These are phyloP conservation scores for Penaeus chinensis DNA, from an alignment of 1,140 invertebrate species.

Conservation along the genomic window DNA sequence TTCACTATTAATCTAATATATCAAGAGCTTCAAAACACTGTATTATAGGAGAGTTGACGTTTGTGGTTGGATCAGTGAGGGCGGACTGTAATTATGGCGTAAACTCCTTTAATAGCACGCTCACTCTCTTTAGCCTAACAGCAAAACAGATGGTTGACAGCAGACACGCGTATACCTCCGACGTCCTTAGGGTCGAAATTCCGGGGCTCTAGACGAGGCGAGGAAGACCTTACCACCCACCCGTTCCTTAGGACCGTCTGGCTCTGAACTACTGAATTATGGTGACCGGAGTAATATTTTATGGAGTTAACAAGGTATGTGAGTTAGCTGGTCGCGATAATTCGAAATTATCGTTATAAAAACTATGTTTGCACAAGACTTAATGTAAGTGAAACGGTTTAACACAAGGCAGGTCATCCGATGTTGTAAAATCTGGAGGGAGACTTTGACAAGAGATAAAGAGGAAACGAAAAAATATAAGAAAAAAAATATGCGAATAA, in stretches of 20 bases:
- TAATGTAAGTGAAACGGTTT: too few relatives aligned
- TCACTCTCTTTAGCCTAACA: slow-evolving; percentile 55
- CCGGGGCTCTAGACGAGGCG: neutral
- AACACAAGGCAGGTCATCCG: too few relatives aligned
- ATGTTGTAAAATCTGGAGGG: too few relatives aligned
- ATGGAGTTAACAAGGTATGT: slow-evolving; percentile 48
- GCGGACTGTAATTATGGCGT: slow-evolving; percentile 46
- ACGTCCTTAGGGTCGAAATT: slow-evolving; percentile 23
- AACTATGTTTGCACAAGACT: too few relatives aligned
- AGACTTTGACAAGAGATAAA: too few relatives aligned
- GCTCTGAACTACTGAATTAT: slow-evolving; percentile 52
- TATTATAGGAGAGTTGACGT: slow-evolving; percentile 37
- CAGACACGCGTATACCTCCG: slow-evolving; percentile 25
- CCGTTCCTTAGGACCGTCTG: slow-evolving; percentile 1
- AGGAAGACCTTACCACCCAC: neutral
- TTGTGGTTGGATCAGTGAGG: slow-evolving; percentile 44
- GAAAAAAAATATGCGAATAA: too few relatives aligned
- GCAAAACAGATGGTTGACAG: slow-evolving; percentile 40
- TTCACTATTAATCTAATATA: slow-evolving; percentile 15
- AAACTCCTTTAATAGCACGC: slow-evolving; percentile 47
- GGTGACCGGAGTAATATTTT: slow-evolving; percentile 52
- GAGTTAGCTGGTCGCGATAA: slow-evolving; percentile 29
- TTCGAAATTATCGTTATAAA: neutral
- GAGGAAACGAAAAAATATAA: too few relatives aligned
- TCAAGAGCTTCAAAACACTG: slow-evolving; percentile 19